These are phyloP conservation scores for Cheumatopsyche charites DNA, from an alignment of 1,140 invertebrate genomes.

Conservation along the genomic window DNA sequence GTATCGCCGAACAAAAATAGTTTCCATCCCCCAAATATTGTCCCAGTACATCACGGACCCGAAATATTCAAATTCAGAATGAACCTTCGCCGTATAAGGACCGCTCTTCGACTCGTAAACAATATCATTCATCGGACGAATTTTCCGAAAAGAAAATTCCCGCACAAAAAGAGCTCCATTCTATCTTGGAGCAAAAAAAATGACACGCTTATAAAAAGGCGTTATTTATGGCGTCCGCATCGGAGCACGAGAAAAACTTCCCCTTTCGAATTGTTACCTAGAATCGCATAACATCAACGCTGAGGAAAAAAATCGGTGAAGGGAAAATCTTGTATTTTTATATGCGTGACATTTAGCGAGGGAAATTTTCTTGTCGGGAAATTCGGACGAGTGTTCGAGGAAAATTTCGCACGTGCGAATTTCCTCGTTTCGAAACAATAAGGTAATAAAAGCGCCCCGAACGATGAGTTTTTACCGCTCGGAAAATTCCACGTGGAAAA, in stretches of 20 bases:
- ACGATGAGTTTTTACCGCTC: too few relatives aligned
- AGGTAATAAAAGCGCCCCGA: background rate
- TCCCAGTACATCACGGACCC: too few relatives aligned
- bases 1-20: too few relatives aligned
- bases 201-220: slow-evolving; percentile 21
- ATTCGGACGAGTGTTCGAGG: background rate
- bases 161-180: too few relatives aligned
- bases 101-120: too few relatives aligned
- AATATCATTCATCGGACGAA: too few relatives aligned
- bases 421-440: slow-evolving; percentile 6
- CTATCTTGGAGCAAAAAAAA: background rate
- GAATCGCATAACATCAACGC: background rate
- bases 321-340: slow-evolving; percentile 16
- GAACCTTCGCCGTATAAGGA: too few relatives aligned
- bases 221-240: slow-evolving; percentile 25
- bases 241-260: background rate
- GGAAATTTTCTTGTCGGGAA: slow-evolving; percentile 11
- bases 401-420: slow-evolving; percentile 6
- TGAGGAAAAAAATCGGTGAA: background rate
- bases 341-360: slow-evolving; percentile 21
- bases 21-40: too few relatives aligned
- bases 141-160: too few relatives aligned
- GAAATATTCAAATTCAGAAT: too few relatives aligned
- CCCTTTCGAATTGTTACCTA: slow-evolving; percentile 11
- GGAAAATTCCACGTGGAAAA: too few relatives aligned